phyloP scores from a whole-genome alignment of 1,140 invertebrate species.

The Polypedilum vanderplanki region DNA sequence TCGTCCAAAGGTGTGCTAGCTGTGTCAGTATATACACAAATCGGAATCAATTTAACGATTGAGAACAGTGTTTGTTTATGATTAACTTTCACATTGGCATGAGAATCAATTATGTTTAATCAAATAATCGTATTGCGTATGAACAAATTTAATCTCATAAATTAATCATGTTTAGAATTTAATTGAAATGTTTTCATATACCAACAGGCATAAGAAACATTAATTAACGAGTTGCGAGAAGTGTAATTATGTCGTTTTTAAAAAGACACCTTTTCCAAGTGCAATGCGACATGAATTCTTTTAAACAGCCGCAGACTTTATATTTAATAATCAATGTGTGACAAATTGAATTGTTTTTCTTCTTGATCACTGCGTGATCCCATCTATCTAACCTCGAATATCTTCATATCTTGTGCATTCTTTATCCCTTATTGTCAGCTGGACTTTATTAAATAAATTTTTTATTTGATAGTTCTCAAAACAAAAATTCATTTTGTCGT shows the following conservation, averaged over 20 bases:
- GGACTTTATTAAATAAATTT: not conserved
- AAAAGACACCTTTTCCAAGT: not conserved
- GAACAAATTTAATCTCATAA: not conserved
- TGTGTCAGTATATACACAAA: conserved; percentile 2
- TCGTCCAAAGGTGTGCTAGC: not conserved
- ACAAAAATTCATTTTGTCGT: not conserved
- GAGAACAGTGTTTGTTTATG: conserved; percentile 6
- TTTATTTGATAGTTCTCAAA: not conserved
- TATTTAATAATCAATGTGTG: conserved; percentile 11
- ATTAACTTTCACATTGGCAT: not conserved
- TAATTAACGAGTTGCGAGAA: not conserved
- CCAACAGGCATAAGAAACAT: not conserved
- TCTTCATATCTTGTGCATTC: not conserved
- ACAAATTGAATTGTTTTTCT: conserved; percentile 19
- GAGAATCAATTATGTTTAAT: not conserved
- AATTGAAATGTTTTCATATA: not conserved
- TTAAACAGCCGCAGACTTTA: conserved; percentile 8
- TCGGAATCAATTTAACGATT: not conserved
- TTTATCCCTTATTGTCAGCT: conserved; percentile 1
- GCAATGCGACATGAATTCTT: not conserved
- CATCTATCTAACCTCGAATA: not conserved
- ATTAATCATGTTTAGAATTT: conserved; percentile 1
- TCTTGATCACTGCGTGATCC: not conserved
- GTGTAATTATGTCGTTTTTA: not conserved
- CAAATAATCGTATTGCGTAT: not conserved